Conservation (phyloP, 2,113 vertebrate species). For the Paratilapia polleni region DNA sequence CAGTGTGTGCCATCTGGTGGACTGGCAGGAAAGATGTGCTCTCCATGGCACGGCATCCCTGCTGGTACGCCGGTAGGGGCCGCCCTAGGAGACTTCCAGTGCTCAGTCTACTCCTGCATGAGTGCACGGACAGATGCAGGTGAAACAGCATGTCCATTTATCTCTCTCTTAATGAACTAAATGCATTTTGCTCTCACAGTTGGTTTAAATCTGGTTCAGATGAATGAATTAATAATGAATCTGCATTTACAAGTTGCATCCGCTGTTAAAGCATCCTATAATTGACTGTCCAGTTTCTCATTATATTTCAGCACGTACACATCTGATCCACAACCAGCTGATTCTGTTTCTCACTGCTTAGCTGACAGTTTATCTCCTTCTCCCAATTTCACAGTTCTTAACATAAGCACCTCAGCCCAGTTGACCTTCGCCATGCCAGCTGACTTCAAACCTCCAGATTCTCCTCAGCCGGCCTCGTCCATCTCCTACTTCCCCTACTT, state of each 20-base stretch:
- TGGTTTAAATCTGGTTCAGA: background rate
- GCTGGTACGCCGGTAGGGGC: conserved; percentile 86
- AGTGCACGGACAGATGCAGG: conserved; percentile 87
- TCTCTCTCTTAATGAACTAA: background rate
- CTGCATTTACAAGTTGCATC: background rate
- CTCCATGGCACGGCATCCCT: conserved; percentile 87
- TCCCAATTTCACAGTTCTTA: conserved; percentile 82
- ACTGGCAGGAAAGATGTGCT: conserved; percentile 82
- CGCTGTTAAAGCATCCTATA: background rate
- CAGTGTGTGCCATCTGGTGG: conserved; percentile 82
- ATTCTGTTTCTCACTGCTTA: background rate
- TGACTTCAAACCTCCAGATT: conserved; percentile 84
- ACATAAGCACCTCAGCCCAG: conserved; percentile 95
- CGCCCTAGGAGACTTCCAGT: conserved; percentile 94
- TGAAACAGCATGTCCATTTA: conserved; percentile 63
- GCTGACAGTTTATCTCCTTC: background rate
- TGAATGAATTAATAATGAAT: background rate
- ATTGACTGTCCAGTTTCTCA: background rate
- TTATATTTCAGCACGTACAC: background rate
- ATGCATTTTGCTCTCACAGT: background rate
- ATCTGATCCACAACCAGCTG: no score
- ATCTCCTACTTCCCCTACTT: conserved; percentile 92
- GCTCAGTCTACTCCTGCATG: conserved; percentile 94
- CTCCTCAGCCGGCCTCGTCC: conserved; percentile 80
- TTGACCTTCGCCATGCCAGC: conserved; percentile 86